These are phyloP conservation scores for Nothocercus nigrocapillus DNA, from an alignment of 2,113 vertebrate species.

Conservation along the genomic window DNA sequence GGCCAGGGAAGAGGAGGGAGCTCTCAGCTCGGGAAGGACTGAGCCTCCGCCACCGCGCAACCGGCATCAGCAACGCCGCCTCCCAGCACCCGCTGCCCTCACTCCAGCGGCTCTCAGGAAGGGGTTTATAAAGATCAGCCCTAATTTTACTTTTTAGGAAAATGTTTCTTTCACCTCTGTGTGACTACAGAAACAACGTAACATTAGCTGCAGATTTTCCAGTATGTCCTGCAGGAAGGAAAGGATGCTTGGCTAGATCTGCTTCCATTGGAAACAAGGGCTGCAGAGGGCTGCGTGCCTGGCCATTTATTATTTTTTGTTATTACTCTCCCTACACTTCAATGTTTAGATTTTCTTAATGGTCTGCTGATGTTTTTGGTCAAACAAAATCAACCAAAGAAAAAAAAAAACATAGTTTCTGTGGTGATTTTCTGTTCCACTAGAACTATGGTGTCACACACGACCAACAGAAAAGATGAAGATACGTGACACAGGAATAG, in stretches of 20 bases:
- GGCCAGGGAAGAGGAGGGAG: neutral
- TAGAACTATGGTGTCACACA: neutral
- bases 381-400: neutral
- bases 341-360: neutral
- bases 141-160: neutral
- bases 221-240: neutral
- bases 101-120: neutral
- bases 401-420: neutral
- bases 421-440: neutral
- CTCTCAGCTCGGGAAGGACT: neutral
- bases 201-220: neutral
- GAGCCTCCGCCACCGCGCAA: neutral
- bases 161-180: neutral
- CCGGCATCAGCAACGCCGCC: fast-evolving
- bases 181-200: neutral
- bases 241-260: neutral
- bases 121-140: neutral
- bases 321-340: neutral
- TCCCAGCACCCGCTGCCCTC: neutral
- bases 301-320: neutral
- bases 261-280: neutral
- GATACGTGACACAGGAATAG: neutral
- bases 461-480: neutral
- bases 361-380: neutral
- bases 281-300: neutral